These are phyloP conservation scores for Alloscopus bannaensis DNA, from an alignment of 2,888 invertebrate species.

Conservation along the genomic window DNA sequence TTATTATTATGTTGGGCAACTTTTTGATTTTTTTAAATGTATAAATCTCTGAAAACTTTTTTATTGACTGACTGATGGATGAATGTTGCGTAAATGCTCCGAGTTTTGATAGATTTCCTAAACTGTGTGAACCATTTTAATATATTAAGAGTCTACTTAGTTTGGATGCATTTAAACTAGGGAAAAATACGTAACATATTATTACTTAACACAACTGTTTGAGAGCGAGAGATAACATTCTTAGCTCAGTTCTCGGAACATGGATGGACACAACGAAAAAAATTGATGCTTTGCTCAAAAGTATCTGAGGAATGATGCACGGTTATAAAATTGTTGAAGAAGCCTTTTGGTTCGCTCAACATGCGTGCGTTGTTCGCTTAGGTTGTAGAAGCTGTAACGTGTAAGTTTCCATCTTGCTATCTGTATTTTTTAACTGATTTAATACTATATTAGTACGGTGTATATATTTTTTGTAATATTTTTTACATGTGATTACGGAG, in stretches of 20 bases:
- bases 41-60: too few species aligned
- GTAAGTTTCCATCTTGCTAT: constrained; percentile 53
- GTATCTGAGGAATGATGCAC: constrained; percentile 48
- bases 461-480: constrained; percentile 60
- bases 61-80: too few species aligned
- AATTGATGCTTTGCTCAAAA: constrained; percentile 61
- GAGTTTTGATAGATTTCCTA: too few species aligned
- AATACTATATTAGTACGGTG: constrained; percentile 19
- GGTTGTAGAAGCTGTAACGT: constrained; percentile 21
- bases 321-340: neutral
- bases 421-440: constrained; percentile 31
- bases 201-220: neutral
- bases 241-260: constrained; percentile 29
- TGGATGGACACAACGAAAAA: constrained; percentile 28
- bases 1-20: too few species aligned
- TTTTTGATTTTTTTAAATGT: constrained; percentile 14
- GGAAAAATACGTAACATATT: constrained; percentile 4
- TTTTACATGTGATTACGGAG: constrained; percentile 58
- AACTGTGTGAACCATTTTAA: too few species aligned
- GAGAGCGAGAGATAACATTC: neutral
- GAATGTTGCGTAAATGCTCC: too few species aligned
- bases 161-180: constrained; percentile 34
- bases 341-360: neutral
- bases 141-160: constrained; percentile 24
- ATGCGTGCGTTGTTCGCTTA: constrained; percentile 39